These are phyloP conservation scores for Halcyon malimbica DNA, from an alignment of 2,113 vertebrate genomes.

Conservation along the genomic window DNA sequence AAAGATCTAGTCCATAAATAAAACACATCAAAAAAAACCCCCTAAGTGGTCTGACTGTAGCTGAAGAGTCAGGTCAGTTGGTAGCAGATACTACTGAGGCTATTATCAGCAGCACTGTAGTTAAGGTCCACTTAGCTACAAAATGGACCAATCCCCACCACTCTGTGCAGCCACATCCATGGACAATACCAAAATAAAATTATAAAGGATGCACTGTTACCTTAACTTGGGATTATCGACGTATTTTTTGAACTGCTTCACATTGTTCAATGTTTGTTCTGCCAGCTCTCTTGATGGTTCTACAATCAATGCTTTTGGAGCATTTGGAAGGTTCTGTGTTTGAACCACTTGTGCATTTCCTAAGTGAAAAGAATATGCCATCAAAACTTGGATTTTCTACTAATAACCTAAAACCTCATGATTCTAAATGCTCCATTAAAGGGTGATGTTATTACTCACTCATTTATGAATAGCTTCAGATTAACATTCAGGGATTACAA, in stretches of 20 bases:
- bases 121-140: background rate
- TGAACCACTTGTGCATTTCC: slow-evolving; percentile 90
- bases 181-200: background rate
- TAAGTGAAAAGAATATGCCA: slow-evolving; percentile 37
- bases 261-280: slow-evolving; percentile 93
- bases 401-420: background rate
- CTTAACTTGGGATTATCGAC: slow-evolving; percentile 93
- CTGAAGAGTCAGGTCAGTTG: background rate
- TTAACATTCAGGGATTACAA: background rate
- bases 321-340: slow-evolving; percentile 83
- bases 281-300: slow-evolving; percentile 95
- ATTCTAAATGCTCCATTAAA: background rate
- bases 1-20: background rate
- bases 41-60: background rate
- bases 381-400: background rate
- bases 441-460: background rate
- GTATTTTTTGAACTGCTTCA: slow-evolving; percentile 93
- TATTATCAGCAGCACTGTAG: background rate
- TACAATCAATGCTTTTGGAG: slow-evolving; percentile 93
- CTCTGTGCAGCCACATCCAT: rapidly evolving
- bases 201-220: slow-evolving; percentile 54
- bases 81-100: background rate
- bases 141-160: rapidly evolving
- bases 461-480: background rate
- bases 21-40: background rate